Evolutionary conservation across 2,888 invertebrate genomes (phyloP), one percentile per base, ranked within the genome.

Genomic region (Orchesellides sinensis): DNA sequence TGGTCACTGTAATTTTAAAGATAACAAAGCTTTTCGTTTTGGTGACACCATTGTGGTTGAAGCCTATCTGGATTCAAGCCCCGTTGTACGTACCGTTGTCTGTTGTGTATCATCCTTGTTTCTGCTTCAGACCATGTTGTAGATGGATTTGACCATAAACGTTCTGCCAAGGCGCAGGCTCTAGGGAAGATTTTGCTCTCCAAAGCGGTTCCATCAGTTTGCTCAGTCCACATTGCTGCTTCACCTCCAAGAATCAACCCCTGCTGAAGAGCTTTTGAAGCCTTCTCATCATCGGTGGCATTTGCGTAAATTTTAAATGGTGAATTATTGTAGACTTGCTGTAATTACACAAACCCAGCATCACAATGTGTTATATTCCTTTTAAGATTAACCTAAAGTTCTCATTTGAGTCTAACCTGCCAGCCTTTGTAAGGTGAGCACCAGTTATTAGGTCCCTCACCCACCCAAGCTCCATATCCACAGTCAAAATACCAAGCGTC

Each of bases 401-500:
- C 4, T 49, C 10, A 21, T 32, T 19, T 19, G 1, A 54, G 32
- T 14, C 12, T 47, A 14, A 85, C 85, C 90, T 96, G 96, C 96
- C 96, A 97, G 1, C 96, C 95, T 88, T 94, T 96, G 90, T 96
- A 97, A 0, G 96, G 96, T 0, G 96, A 93, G 89, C 96, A 97
- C 97, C 97, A 97, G 89, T 97, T 97, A 88, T 94, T 94, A 14
- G 66, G 78, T 14, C 95, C 95, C 29, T 92, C 92, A 0, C 93
- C 93, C 0, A 96, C 93, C 96, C 96, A 96, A 3, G 94, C 93
- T 12, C 93, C 93, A 88, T 93, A 96, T 89, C 96, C 96, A 89
- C 96, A 96, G 90, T 96, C 96, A 0, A 96, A 92, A 89, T 96
- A 96, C 2, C 96, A 90, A 0, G 95, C 95, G 89, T 97, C 96